Conservation (phyloP, 2,888 invertebrate species). For the Pecten maximus region DNA sequence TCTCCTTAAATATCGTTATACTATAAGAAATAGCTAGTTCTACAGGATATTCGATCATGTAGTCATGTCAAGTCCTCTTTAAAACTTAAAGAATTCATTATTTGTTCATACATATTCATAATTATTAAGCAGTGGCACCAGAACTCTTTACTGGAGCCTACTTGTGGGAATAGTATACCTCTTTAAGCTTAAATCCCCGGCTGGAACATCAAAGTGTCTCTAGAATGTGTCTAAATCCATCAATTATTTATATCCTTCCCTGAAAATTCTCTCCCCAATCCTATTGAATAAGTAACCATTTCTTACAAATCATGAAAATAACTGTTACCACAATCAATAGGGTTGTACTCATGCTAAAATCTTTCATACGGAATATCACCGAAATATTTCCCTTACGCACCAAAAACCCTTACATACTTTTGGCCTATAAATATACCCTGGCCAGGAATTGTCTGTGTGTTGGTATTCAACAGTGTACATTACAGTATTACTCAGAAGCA, state of each 20-base stretch:
- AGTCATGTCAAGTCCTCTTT: neutral
- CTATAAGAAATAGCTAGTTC: neutral
- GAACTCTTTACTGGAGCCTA: neutral
- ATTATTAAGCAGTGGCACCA: neutral
- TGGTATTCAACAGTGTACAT: constrained; percentile 2
- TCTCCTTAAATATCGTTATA: neutral
- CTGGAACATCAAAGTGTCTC: constrained; percentile 23
- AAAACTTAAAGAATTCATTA: neutral
- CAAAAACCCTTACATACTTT: neutral
- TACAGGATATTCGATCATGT: neutral
- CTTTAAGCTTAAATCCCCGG: neutral
- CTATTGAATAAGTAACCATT: constrained; percentile 11
- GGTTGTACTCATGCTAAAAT: neutral
- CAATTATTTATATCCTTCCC: constrained; percentile 7
- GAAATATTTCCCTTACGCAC: neutral
- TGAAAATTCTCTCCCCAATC: constrained; percentile 22
- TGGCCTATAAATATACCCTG: neutral
- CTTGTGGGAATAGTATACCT: neutral
- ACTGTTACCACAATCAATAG: neutral
- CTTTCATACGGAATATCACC: neutral
- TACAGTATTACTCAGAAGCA: neutral
- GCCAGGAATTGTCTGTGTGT: neutral
- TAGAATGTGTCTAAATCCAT: constrained; percentile 25
- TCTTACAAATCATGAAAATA: constrained; percentile 21
- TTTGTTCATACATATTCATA: constrained; percentile 23